phyloP scores from a whole-genome alignment of 2,113 vertebrate species.

The Bolborhynchus lineola region DNA sequence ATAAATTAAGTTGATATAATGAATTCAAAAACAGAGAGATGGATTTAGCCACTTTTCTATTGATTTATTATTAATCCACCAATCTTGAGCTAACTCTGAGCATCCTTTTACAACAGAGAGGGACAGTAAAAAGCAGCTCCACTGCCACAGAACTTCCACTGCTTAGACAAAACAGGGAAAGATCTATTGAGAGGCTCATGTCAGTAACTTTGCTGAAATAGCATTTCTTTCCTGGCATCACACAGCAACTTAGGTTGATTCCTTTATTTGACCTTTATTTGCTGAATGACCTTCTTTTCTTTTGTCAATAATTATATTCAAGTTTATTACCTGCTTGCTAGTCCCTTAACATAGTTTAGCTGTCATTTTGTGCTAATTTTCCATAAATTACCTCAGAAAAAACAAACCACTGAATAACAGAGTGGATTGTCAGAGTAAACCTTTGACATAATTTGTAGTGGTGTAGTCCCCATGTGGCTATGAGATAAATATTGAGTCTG shows the following conservation, averaged over 20 bases:
- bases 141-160: not conserved
- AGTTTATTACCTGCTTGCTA: slow-evolving; percentile 58
- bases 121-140: not conserved
- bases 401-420: slow-evolving; percentile 43
- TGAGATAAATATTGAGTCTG: slow-evolving; percentile 40
- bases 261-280: slow-evolving; percentile 64
- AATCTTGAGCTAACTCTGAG: not conserved
- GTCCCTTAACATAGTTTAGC: slow-evolving; percentile 15
- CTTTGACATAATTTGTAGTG: slow-evolving; percentile 40
- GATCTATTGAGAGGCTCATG: not conserved
- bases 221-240: slow-evolving; percentile 7
- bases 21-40: not conserved
- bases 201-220: slow-evolving; percentile 29
- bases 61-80: not conserved
- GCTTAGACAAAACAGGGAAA: slow-evolving; percentile 2
- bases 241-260: slow-evolving; percentile 2
- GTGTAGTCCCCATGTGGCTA: not conserved
- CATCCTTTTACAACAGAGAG: not conserved
- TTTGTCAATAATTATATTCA: slow-evolving; percentile 45
- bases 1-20: not conserved
- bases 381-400: slow-evolving; percentile 66
- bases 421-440: slow-evolving; percentile 10
- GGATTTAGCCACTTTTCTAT: not conserved
- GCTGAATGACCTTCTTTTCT: slow-evolving; percentile 27
- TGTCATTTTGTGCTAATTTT: slow-evolving; percentile 70